These are phyloP conservation scores for Microhierax caerulescens DNA, from an alignment of 2,797 vertebrate genomes.

Conservation along the genomic window DNA sequence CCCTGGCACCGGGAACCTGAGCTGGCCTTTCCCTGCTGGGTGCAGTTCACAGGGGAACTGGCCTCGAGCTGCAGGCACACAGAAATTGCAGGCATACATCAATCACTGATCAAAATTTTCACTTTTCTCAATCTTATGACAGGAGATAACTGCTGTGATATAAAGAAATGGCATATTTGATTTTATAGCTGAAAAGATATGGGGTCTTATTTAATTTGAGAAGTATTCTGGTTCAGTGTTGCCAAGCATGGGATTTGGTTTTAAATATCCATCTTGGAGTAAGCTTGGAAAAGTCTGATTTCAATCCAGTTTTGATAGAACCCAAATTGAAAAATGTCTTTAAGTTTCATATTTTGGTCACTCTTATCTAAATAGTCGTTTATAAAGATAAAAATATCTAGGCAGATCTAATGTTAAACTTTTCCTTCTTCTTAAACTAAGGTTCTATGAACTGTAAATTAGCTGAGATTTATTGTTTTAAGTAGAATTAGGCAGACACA, in stretches of 20 bases:
- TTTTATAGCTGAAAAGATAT: background rate
- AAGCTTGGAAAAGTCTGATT: background rate
- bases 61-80: background rate
- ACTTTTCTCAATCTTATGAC: background rate
- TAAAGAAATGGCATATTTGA: background rate
- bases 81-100: background rate
- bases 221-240: background rate
- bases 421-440: background rate
- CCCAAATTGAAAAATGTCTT: background rate
- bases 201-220: background rate
- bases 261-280: background rate
- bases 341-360: background rate
- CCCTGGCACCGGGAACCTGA: background rate
- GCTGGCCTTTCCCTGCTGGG: accelerated
- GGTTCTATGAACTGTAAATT: background rate
- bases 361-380: background rate
- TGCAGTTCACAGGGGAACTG: background rate
- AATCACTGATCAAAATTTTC: background rate
- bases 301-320: background rate
- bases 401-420: background rate
- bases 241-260: background rate
- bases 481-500: background rate
- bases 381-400: background rate
- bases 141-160: background rate
- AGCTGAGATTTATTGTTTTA: background rate